Evolutionary conservation across 2,888 invertebrate genomes (phyloP).

Genomic region (Listrodromus nycthemerus): DNA sequence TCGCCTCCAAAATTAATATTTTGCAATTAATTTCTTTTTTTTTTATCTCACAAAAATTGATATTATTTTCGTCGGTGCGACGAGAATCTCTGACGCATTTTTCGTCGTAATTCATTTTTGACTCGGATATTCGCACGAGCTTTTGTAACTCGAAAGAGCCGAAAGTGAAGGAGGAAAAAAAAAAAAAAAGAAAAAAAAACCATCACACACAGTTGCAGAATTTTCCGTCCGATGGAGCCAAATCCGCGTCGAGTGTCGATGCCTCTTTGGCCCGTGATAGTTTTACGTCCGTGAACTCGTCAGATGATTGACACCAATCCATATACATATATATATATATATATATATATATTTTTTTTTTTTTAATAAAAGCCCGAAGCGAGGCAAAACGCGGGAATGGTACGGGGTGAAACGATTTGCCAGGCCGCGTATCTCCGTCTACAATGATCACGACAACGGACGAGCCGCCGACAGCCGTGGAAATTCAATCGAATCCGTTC

Average conservation of each 20-base stretch:
- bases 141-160: background rate
- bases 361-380: conserved; percentile 23
- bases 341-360: conserved; percentile 1
- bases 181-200: background rate
- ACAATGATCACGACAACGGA: conserved; percentile 10
- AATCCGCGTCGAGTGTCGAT: background rate
- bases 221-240: conserved; percentile 12
- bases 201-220: background rate
- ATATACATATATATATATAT: background rate
- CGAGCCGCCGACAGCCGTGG: conserved; percentile 22
- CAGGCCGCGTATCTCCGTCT: conserved; percentile 20
- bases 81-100: too few relatives aligned
- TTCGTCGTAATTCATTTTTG: background rate
- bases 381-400: conserved; percentile 18
- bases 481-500: conserved; percentile 47
- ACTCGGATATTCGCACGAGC: background rate
- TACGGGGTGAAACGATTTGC: conserved; percentile 14
- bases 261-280: background rate
- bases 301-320: conserved; percentile 1
- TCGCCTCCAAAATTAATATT: background rate
- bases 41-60: background rate
- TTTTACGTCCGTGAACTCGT: background rate
- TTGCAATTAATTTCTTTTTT: background rate
- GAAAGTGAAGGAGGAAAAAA: background rate
- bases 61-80: too few relatives aligned